Evolutionary conservation across 2,797 vertebrate genomes (phyloP).

Genomic region (Garrulus glandarius): DNA sequence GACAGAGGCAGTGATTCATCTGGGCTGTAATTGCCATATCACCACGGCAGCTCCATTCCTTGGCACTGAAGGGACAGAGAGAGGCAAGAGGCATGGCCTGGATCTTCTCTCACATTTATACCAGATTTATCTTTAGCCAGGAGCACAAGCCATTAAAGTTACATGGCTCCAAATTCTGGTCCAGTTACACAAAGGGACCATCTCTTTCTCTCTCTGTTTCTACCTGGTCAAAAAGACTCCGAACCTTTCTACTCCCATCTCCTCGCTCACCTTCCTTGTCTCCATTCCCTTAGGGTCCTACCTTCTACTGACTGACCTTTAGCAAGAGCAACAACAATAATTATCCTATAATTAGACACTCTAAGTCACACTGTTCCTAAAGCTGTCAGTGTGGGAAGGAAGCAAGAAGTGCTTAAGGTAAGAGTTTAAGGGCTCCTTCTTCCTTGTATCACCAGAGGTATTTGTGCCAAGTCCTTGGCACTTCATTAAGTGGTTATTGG

Average conservation of each 20-base stretch:
- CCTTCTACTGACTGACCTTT: constrained; percentile 59
- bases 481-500: constrained; percentile 44
- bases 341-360: constrained; percentile 66
- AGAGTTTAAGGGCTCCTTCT: constrained; percentile 37
- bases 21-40: background rate
- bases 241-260: background rate
- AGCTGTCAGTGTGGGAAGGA: constrained; percentile 29
- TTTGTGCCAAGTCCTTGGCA: constrained; percentile 33
- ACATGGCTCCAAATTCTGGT: background rate
- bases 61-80: background rate
- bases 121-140: background rate
- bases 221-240: background rate
- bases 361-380: constrained; percentile 48
- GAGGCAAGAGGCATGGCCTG: background rate
- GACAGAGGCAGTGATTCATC: background rate
- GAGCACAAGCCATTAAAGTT: background rate
- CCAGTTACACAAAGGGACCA: background rate
- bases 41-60: background rate
- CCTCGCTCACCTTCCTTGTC: constrained; percentile 29
- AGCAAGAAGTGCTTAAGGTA: constrained; percentile 15
- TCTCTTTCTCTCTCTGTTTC: background rate
- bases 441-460: background rate
- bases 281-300: constrained; percentile 55
- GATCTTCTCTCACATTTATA: background rate
- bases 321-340: constrained; percentile 60